phyloP scores from a whole-genome alignment of 2,797 vertebrate genomes.

The Knipowitschia caucasica region DNA sequence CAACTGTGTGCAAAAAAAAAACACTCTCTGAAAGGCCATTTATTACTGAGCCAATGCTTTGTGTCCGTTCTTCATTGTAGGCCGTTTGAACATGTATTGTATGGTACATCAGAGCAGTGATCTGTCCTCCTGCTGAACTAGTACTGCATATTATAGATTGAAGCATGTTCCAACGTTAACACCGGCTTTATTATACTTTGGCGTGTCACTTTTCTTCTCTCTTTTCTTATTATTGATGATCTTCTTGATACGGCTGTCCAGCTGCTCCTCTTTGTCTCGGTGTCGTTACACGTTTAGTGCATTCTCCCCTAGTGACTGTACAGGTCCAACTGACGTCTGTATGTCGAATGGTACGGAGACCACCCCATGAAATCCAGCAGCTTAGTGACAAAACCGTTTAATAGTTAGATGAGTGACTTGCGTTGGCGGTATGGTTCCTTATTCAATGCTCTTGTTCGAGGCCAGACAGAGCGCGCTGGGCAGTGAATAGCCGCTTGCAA shows the following conservation, averaged over 20 bases:
- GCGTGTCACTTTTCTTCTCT: too few species aligned
- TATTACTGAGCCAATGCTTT: background rate
- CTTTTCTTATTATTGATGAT: too few species aligned
- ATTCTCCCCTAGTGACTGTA: conserved; percentile 22
- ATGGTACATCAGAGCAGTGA: too few species aligned
- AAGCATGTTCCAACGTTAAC: too few species aligned
- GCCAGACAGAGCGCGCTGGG: conserved; percentile 30
- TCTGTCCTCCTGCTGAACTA: background rate
- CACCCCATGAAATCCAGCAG: conserved; percentile 18
- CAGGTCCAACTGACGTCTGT: conserved; percentile 21
- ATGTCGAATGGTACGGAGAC: conserved; percentile 27
- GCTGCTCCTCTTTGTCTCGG: background rate
- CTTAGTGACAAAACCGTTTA: conserved; percentile 17
- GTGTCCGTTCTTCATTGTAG: background rate
- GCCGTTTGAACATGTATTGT: too few species aligned
- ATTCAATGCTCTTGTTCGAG: conserved; percentile 25
- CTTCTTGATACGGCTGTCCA: conserved; percentile 10
- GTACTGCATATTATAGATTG: background rate
- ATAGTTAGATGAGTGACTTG: conserved; percentile 19
- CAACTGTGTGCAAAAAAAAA: conserved; percentile 3
- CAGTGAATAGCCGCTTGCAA: conserved; percentile 48
- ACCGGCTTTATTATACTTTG: too few species aligned
- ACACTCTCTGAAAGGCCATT: background rate
- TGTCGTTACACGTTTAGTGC: background rate
- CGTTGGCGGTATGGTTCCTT: conserved; percentile 34